Conservation (phyloP, 2,888 invertebrate species). For the Meloe dianella region DNA sequence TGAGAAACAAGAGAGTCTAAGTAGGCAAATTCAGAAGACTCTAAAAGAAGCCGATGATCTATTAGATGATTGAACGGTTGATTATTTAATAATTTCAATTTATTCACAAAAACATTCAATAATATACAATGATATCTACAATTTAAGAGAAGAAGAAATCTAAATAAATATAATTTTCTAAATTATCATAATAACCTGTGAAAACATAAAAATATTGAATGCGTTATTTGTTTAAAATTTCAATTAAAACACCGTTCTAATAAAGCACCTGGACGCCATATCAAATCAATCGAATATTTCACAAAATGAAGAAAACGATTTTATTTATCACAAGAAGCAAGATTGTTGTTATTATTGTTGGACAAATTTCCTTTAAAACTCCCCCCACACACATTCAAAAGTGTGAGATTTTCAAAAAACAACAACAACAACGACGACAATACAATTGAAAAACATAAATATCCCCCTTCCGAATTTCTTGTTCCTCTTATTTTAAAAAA, state of each 20-base stretch:
- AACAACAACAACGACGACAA: too few species aligned
- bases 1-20: background rate
- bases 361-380: background rate
- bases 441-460: too few species aligned
- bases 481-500: background rate
- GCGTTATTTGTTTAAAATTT: background rate
- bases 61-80: conserved; percentile 21
- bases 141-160: conserved; percentile 23
- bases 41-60: conserved; percentile 18
- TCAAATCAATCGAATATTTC: too few species aligned
- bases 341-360: background rate
- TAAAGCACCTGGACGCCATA: background rate
- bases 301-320: background rate
- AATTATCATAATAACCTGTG: background rate
- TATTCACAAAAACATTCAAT: conserved; percentile 34
- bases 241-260: background rate
- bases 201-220: background rate
- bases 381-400: background rate
- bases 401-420: too few species aligned
- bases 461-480: too few species aligned
- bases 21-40: background rate
- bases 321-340: background rate
- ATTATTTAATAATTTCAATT: conserved; percentile 9
- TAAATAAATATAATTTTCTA: conserved; percentile 29
- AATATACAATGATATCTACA: conserved; percentile 33